Evolutionary conservation across 2,797 vertebrate genomes (phyloP), one percentile per base, ranked within the genome.

Genomic region (Atherinosoma microstoma): DNA sequence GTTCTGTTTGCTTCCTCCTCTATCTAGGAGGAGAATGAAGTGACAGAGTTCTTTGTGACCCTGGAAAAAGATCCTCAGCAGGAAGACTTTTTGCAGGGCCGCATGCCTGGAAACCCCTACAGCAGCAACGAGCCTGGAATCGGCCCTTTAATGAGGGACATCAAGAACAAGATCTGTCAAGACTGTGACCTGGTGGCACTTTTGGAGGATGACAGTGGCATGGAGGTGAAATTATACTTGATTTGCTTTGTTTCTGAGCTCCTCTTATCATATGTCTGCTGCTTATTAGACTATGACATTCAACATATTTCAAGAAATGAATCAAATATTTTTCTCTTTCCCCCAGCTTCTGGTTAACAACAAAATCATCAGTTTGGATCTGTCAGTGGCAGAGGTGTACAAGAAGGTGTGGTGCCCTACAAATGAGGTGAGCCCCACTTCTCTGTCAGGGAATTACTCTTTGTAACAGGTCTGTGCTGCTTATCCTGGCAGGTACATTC

Each of bases 161-260:
- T 99, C 88, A 99, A 99, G 93, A 99, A 99, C 93, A 99, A 99
- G 88, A 99, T 99, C 94, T 99, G 98, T 76, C 98, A 99, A 83
- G 98, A 99, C 89, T 99, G 98, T n/a, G 98, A 99, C 94, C 94
- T 99, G 84, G 98, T 99, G 78, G 98, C 98, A 1, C 94, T 99
- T 66, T 93, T 99, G 71, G 98, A 99, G 88, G 98, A 99, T 0
- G 98, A 99, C 93, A 99, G 98, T 2, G 98, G 98, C 32, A 99
- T 99, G 98, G 98, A 99, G 97, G 98, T 99, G 86, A 66, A 30
- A 47, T 11, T 58, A 1, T 8, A 18, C 5, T 56, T 30, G 32
- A 6, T 8, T 56, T 69, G 22, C 49, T 20, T 32, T 16, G 29
- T 4, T 32, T 0, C 0, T 58, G 47, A 30, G 51, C 18, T 6